Evolutionary conservation across 2,113 vertebrate species (phyloP), one percentile per base, ranked within the genome.

Genomic region (Solenodon paradoxus): DNA sequence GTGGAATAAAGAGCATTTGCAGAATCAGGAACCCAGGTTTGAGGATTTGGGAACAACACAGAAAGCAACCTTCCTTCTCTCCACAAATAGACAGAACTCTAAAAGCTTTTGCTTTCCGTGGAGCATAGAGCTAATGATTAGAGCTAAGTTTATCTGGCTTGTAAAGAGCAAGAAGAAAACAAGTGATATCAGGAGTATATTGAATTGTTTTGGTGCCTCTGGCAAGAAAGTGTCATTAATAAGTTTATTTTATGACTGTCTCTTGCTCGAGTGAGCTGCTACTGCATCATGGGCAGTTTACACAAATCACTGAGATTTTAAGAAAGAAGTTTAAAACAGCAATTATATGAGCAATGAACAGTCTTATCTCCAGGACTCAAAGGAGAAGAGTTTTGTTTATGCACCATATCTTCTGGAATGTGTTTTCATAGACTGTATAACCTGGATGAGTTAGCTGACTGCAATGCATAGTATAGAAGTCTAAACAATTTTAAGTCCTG

Each of bases 311-410:
- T 57, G 51, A 64, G 63, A 49, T 75, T 92, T 87, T 59, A 90
- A 87, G 90, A 53, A 92, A 92, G 38, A 26, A 69, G 32, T 92
- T 89, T 38, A 88, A 86, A 91, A 63, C 22, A 64, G 1, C 69
- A 84, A 80, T 88, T 87, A 22, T 45, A 28, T n/a, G 26, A 94
- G 49, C 66, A 85, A 85, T 53, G 63, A 61, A 86, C 72, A 93
- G 82, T 88, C 72, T 89, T 89, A 83, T 94, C 90, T 96, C 71
- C 45, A 30, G 53, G 30, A 74, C 69, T 12, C 45, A 68, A 83
- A 53, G 24, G 15, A 79, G 53, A 72, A 47, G 35, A 49, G 69
- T 92, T 91, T n/a, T 45, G 83, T 93, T 78, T 57, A 86, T 20
- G 3, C 4, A 28, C 10, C 35, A 0, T 47, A 35, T 53, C 74